Base-by-base conservation (phyloP, 2,797 vertebrate species). In the Vireo griseus region DNA sequence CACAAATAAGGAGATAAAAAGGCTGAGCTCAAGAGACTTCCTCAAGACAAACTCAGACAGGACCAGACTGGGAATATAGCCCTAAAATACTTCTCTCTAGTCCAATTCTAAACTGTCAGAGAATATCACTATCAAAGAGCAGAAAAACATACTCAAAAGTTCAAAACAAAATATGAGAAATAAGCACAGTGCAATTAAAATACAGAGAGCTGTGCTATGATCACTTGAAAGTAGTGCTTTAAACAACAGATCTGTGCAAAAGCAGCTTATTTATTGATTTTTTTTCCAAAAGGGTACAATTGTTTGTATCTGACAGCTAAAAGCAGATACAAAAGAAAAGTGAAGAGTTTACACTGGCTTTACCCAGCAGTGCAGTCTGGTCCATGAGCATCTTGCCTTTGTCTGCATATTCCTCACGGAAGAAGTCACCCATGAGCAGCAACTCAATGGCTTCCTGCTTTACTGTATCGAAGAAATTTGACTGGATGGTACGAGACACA, bases 361-460 rank as follows among this genome's bases (percentile, higher is more conserved):
- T 96, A 98, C 98, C 97, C 81, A 98, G 87, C 44, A 98, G 95
- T 15, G 97, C 97, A 6, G 97, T 95, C 81, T 96, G 96, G 90
- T 98, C 98, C 97, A 98, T 96, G 2, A 98, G 97, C 97, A 97
- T 96, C 84, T 96, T 93, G 25, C 97, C 98, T 77, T 97, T 98
- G 85, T 98, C 98, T 25, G 97, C 97, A 45, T 96, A 92, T 52
- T 98, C 98, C 52, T 98, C 98, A 1, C 65, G 79, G 87, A 85
- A 97, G 71, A 97, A 97, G 52, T 98, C 98, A 52, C 98, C 98
- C 33, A 97, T 90, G 22, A 98, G 97, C 65, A 98, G 95, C 59
- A 98, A 92, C 58, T 96, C 92, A 6, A 98, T 97, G 76, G 98
- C 98, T 79, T 98, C 98, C 93, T 98, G 98, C 90, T 98, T 98